Conservation (phyloP, 1,140 invertebrate genomes). For the Phthorimaea operculella region DNA sequence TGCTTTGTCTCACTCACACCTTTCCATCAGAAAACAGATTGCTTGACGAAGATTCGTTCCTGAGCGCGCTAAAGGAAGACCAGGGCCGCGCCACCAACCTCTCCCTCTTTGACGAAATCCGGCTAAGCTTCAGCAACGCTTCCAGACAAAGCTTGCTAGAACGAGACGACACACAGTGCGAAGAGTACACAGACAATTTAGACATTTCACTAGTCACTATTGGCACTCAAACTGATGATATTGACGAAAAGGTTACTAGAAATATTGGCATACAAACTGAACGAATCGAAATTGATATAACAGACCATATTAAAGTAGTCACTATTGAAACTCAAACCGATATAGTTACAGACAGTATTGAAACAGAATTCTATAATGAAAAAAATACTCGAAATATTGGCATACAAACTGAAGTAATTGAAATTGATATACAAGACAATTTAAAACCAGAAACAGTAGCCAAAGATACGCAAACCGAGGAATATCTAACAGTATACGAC, state of each 20-base stretch:
- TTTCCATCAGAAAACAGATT: slow-evolving; percentile 39
- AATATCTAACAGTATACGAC: slow-evolving; percentile 7
- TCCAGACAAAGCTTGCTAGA: slow-evolving; percentile 26
- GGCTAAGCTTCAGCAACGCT: slow-evolving; percentile 45
- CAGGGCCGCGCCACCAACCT: slow-evolving; percentile 45
- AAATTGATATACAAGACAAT: no score
- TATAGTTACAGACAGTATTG: slow-evolving; percentile 17
- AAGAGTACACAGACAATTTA: slow-evolving; percentile 17
- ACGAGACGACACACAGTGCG: slow-evolving; percentile 17
- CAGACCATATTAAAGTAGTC: neutral
- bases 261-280: neutral
- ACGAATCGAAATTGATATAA: no score
- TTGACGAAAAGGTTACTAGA: neutral
- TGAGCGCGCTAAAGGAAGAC: slow-evolving; percentile 44
- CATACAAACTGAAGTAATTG: no score
- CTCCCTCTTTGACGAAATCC: slow-evolving; percentile 52
- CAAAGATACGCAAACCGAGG: slow-evolving; percentile 12
- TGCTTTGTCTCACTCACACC: neutral
- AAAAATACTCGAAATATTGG: neutral
- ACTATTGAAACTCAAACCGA: slow-evolving; percentile 6
- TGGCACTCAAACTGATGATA: slow-evolving; percentile 29
- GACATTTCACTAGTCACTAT: slow-evolving; percentile 18
- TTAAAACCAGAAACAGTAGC: neutral
- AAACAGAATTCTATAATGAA: no score
- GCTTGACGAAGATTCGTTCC: slow-evolving; percentile 54